Evolutionary conservation across 23 tunicate species (phyloP), one percentile per base, ranked within the genome.

Genomic region (Aplidium turbinatum): DNA sequence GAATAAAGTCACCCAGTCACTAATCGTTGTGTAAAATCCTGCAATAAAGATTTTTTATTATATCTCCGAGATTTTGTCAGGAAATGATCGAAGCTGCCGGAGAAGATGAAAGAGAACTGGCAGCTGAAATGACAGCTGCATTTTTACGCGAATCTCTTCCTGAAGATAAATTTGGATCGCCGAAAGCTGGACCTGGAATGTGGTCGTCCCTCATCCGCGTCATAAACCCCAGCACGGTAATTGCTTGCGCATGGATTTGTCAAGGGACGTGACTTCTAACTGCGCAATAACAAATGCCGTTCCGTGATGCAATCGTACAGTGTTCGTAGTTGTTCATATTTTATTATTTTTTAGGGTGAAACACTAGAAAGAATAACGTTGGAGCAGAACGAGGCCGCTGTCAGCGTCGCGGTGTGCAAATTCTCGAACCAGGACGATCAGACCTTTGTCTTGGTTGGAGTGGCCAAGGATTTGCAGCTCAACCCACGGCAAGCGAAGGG

Each of bases 41-140:
- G n/a, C n/a, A n/a, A n/a, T n/a, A n/a, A n/a, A n/a, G n/a, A n/a
- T n/a, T n/a, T n/a, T n/a, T n/a, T n/a, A n/a, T n/a, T n/a, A n/a
- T n/a, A n/a, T n/a, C n/a, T n/a, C n/a, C n/a, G n/a, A n/a, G n/a
- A n/a, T n/a, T n/a, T 64, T 39, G 29, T 4, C 75, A 91, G 93
- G 99, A 94, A 87, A 87, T 87, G 94, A 82, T 87, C 33, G 95
- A 87, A 42, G 93, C 99, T 0, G 99, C 99, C 0, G 99, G 90
- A 2, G 94, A 86, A 52, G 99, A 94, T 39, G 99, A 94, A 42
- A 54, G 72, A 57, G 99, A 87, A 19, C 81, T 94, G 1, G 95
- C 95, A 0, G 82, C 87, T 0, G 99, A 94, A 55, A 94, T 94
- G 95, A 93, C 95, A 11, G 89, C 89, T 27, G 86, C 95, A 3